phyloP scores from a whole-genome alignment of 1,140 invertebrate species.

The Planococcus citri region DNA sequence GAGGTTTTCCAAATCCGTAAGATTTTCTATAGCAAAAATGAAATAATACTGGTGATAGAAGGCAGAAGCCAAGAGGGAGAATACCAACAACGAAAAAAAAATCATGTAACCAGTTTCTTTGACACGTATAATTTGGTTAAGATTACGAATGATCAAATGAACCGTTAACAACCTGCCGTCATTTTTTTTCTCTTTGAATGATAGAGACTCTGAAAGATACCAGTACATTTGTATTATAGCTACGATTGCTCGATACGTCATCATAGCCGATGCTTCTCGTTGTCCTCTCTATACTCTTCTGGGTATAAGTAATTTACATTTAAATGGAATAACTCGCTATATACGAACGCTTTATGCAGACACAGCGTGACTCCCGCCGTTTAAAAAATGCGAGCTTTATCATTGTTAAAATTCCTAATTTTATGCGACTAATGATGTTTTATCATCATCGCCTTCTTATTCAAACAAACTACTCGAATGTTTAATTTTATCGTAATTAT shows the following conservation, averaged over 20 bases:
- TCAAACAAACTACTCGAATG: background rate
- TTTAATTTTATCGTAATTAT: background rate
- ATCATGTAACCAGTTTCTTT: background rate
- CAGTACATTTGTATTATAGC: too few relatives aligned
- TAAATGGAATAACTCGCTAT: background rate
- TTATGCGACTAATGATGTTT: background rate
- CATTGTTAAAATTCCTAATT: background rate
- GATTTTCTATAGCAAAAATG: too few relatives aligned
- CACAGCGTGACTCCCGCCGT: background rate
- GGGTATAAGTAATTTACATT: constrained; percentile 1
- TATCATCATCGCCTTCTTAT: background rate
- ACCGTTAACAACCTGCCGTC: constrained; percentile 5
- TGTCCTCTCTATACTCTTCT: too few relatives aligned
- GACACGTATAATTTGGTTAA: background rate
- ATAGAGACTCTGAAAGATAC: background rate
- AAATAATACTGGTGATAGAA: too few relatives aligned
- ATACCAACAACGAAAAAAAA: background rate
- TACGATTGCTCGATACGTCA: too few relatives aligned
- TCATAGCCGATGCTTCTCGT: background rate
- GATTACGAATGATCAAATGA: background rate
- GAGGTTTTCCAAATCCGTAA: too few relatives aligned
- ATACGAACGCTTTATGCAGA: background rate
- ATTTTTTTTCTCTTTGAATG: background rate
- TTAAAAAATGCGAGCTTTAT: background rate
- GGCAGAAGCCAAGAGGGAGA: too few relatives aligned